Evolutionary conservation across 2,888 invertebrate genomes (phyloP).

Genomic region (Catocala nupta): DNA sequence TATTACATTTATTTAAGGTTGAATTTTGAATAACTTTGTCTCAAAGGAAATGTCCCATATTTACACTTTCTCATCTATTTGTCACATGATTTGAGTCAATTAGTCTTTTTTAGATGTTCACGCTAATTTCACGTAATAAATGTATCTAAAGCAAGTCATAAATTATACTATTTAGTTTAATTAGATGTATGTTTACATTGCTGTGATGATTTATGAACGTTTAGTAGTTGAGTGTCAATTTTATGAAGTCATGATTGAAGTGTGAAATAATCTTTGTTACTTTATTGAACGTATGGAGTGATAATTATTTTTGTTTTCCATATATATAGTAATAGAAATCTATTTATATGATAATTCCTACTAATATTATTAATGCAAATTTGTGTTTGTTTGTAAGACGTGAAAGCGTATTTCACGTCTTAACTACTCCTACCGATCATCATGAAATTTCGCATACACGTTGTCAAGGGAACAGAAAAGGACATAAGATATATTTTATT

Average conservation of each 20-base stretch:
- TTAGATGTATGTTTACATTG: slow-evolving; percentile 46
- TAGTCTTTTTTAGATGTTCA: slow-evolving; percentile 50
- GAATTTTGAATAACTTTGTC: slow-evolving; percentile 12
- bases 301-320: too few species aligned
- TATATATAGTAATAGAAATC: too few species aligned
- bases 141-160: slow-evolving; percentile 41
- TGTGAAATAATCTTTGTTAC: slow-evolving; percentile 6
- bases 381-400: too few species aligned
- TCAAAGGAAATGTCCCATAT: slow-evolving; percentile 41
- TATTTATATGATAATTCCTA: too few species aligned
- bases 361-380: too few species aligned
- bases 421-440: too few species aligned
- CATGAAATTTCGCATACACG: too few species aligned
- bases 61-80: slow-evolving; percentile 51
- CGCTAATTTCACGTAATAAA: slow-evolving; percentile 45
- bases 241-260: slow-evolving; percentile 23
- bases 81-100: slow-evolving; percentile 62
- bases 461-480: too few species aligned
- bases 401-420: too few species aligned
- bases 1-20: not conserved
- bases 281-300: not conserved
- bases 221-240: slow-evolving; percentile 38
- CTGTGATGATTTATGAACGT: slow-evolving; percentile 41
- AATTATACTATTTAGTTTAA: slow-evolving; percentile 50
- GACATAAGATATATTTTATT: too few species aligned